These are phyloP conservation scores for Alcis repandata DNA, from an alignment of 2,888 invertebrate genomes.

Conservation along the genomic window DNA sequence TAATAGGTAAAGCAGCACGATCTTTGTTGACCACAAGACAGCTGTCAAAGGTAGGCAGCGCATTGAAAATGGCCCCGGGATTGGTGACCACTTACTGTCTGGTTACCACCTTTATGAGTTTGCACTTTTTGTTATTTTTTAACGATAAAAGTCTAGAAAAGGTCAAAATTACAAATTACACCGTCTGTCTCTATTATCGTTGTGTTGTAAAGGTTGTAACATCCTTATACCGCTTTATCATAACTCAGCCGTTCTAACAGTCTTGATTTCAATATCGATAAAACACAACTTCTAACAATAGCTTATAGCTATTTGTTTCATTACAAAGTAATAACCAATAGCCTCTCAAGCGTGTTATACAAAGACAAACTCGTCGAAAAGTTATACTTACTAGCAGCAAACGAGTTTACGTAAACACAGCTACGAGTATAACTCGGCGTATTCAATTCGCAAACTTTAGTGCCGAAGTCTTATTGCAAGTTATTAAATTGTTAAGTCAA, in stretches of 20 bases:
- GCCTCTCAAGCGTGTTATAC: constrained; percentile 8
- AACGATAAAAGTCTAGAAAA: background rate
- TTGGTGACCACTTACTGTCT: too few species aligned
- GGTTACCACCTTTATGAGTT: too few species aligned
- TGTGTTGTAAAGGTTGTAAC: too few species aligned
- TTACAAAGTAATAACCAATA: constrained; percentile 22
- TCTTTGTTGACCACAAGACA: too few species aligned
- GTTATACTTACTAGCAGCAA: constrained; percentile 27
- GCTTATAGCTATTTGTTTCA: constrained; percentile 11
- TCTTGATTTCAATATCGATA: background rate
- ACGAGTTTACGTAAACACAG: constrained; percentile 18
- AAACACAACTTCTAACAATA: constrained; percentile 11
- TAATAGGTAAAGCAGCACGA: background rate
- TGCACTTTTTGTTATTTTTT: too few species aligned
- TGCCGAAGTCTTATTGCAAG: constrained; percentile 31
- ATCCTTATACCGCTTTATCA: background rate
- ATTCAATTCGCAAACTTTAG: constrained; percentile 41
- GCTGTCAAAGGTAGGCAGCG: too few species aligned
- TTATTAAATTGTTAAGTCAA: constrained; percentile 38
- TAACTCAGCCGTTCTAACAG: background rate
- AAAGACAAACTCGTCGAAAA: constrained; percentile 31
- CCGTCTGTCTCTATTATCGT: too few species aligned
- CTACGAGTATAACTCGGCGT: constrained; percentile 32
- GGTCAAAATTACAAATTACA: too few species aligned
- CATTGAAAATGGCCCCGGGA: too few species aligned